Evolutionary conservation across 2,797 vertebrate genomes (phyloP).

Genomic region (Aldrovandia affinis): DNA sequence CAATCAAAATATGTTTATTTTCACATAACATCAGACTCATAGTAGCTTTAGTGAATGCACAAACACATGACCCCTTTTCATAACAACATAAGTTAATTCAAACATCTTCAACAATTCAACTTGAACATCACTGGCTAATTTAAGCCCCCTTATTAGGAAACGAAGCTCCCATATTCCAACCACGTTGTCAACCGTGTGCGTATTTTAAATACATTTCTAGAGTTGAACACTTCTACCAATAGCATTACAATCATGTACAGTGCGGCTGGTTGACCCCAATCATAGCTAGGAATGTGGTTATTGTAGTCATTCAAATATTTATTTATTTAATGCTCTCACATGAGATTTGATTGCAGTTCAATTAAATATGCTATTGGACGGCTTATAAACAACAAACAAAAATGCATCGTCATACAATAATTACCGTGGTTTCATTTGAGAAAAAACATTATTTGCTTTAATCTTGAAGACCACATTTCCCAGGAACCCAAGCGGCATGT

Average conservation of each 20-base stretch:
- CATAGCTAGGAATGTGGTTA: neutral
- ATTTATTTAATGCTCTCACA: neutral
- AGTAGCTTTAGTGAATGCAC: no score
- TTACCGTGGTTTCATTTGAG: neutral
- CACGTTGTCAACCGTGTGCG: neutral
- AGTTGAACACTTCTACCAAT: neutral
- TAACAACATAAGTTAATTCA: neutral
- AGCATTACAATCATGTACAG: neutral
- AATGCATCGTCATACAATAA: neutral
- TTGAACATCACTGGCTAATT: neutral
- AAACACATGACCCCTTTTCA: no score
- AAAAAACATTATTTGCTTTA: neutral
- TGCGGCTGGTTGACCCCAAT: neutral
- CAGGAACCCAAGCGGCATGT: neutral
- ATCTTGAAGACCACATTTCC: neutral
- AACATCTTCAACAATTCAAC: neutral
- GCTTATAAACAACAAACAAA: neutral
- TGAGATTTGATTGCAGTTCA: neutral
- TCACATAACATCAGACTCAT: no score
- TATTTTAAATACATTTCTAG: neutral
- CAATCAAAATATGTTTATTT: no score
- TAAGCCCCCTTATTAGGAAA: neutral
- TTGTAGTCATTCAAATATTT: neutral
- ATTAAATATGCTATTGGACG: neutral
- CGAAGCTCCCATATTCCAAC: neutral